A percentile compares a stretch with the other conserved stretches of the same genome.
Conservation (phyloP, 2,888 invertebrate species). For the Hanleya hanleyi region DNA sequence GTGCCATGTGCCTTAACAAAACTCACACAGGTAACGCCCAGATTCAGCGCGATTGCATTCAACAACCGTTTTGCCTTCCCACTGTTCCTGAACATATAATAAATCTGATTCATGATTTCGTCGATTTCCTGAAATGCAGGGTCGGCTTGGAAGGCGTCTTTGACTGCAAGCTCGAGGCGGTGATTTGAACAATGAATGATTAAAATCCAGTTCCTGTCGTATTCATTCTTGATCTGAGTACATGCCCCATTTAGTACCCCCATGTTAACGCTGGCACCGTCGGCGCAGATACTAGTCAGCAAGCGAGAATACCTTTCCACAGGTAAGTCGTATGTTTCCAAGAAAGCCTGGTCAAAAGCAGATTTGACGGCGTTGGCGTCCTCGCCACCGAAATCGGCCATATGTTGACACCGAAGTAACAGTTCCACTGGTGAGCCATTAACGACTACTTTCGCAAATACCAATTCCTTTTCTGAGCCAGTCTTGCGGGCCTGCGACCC, state of each 20-base stretch:
- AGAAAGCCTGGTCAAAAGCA: slow-evolving; percentile 7
- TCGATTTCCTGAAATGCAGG: slow-evolving; percentile 6
- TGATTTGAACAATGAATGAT: slow-evolving; percentile 13
- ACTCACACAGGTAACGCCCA: slow-evolving; percentile 13
- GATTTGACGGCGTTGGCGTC: background rate
- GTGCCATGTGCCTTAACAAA: slow-evolving; percentile 11
- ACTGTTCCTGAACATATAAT: slow-evolving; percentile 12
- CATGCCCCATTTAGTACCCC: slow-evolving; percentile 9
- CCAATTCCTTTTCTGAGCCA: slow-evolving; percentile 12
- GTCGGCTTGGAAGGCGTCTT: slow-evolving; percentile 11
- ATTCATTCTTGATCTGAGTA: background rate
- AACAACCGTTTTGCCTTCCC: slow-evolving; percentile 11
- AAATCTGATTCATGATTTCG: slow-evolving; percentile 8
- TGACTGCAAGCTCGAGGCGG: slow-evolving; percentile 8
- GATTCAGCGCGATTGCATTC: background rate
- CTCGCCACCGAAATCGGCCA: slow-evolving; percentile 13
- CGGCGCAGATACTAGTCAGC: background rate
- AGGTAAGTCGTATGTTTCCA: background rate
- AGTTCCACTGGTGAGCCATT: slow-evolving; percentile 8
- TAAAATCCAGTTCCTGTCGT: slow-evolving; percentile 12
- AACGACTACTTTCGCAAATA: slow-evolving; percentile 14
- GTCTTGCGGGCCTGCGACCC: slow-evolving; percentile 17
- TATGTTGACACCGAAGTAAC: background rate
- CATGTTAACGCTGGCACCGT: slow-evolving; percentile 13
- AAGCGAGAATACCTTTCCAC: background rate